Percentiles rank a stretch among this genome's conserved stretches.
These are phyloP conservation scores for Sternarchorhynchus goeldii DNA, from an alignment of 2,797 vertebrate species.

Conservation along the genomic window DNA sequence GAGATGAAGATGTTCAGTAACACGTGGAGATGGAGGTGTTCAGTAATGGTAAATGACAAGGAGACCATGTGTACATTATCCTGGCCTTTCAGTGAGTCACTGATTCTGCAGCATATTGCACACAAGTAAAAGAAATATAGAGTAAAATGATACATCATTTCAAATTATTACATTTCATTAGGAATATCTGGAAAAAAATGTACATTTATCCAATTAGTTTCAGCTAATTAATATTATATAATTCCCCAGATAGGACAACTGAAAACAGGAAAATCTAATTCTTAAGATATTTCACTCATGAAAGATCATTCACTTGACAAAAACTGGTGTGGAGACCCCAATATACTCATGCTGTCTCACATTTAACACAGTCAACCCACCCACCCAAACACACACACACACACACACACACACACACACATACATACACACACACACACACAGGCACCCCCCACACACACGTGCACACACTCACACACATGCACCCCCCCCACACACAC, in stretches of 20 bases:
- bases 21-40: neutral
- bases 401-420: slow-evolving; percentile 16
- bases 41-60: too few species aligned
- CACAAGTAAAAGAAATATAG: slow-evolving; percentile 31
- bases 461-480: too few species aligned
- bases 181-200: slow-evolving; percentile 77
- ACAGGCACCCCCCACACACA: too few species aligned
- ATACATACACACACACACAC: too few species aligned
- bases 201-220: slow-evolving; percentile 78
- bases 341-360: neutral
- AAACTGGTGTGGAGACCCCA: neutral
- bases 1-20: neutral
- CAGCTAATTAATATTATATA: slow-evolving; percentile 80
- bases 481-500: too few species aligned
- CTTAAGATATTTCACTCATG: slow-evolving; percentile 72
- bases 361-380: slow-evolving; percentile 2
- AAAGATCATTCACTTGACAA: slow-evolving; percentile 40
- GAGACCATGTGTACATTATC: too few species aligned
- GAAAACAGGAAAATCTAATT: slow-evolving; percentile 70
- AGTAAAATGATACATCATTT: slow-evolving; percentile 57
- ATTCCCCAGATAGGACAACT: slow-evolving; percentile 78
- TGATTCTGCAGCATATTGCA: neutral
- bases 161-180: slow-evolving; percentile 73
- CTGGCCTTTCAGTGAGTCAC: too few species aligned
- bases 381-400: slow-evolving; percentile 59